phyloP scores from a whole-genome alignment of 2,888 invertebrate genomes.

The Eumerus sabulonum region DNA sequence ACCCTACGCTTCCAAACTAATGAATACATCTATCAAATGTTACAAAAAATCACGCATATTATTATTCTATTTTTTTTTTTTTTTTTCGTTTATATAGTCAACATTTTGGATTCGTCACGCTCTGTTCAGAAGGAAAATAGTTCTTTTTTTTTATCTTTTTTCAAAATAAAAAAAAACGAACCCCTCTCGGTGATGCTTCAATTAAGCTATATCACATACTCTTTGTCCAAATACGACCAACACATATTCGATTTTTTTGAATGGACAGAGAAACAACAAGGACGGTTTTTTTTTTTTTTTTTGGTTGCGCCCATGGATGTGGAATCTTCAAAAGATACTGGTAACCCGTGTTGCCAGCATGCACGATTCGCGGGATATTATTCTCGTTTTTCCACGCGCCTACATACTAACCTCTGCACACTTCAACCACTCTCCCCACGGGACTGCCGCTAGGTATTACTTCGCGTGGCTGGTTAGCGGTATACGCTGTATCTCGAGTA shows the following conservation, averaged over 20 bases:
- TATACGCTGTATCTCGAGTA: too few relatives aligned
- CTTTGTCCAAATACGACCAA: too few relatives aligned
- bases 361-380: too few relatives aligned
- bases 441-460: too few relatives aligned
- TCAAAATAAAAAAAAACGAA: background rate
- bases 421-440: too few relatives aligned
- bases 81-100: background rate
- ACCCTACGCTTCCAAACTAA: conserved; percentile 6
- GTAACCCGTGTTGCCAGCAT: too few relatives aligned
- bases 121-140: background rate
- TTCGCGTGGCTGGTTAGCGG: too few relatives aligned
- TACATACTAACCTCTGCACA: too few relatives aligned
- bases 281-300: background rate
- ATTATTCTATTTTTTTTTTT: background rate
- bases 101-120: background rate
- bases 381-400: background rate
- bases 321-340: too few relatives aligned
- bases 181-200: background rate
- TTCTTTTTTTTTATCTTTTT: background rate
- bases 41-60: too few relatives aligned
- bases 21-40: background rate
- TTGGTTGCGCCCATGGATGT: too few relatives aligned
- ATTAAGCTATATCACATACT: background rate
- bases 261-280: background rate
- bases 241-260: too few relatives aligned